Evolutionary conservation across 2,888 invertebrate genomes (phyloP), one percentile per base, ranked within the genome.

Genomic region (Branchellion lobata): DNA sequence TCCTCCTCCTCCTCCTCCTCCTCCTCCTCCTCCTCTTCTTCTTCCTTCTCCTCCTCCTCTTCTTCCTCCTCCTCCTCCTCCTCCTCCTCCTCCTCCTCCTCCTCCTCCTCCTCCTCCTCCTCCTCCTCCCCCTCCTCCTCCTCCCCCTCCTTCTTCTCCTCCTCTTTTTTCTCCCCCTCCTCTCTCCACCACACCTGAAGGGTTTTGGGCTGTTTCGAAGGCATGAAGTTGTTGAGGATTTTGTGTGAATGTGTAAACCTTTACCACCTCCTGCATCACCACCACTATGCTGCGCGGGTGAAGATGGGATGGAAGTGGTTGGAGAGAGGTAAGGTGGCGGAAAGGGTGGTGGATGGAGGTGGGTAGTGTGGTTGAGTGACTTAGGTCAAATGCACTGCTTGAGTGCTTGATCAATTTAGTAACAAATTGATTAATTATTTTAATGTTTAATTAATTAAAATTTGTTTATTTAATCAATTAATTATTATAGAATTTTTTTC

Each of bases 241-340:
- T 87, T 95, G 95, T 33, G 96, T 96, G 87, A 98, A 98, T 81
- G 97, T 96, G 87, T 94, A 98, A 14, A 98, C 97, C 90, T 97
- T 97, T 83, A 98, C 96, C 85, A 96, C 92, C 81, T 94, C 93
- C 87, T 96, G 96, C 85, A 95, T 90, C 82, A 96, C 93, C 82
- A 96, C 96, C 83, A 98, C 96, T 88, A 98, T 97, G 84, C 96
- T 89, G 47, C 5, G 5, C 8, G 57, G 21, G 8, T 29, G 31
- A 75, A 65, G n/a, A n/a, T n/a, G n/a, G n/a, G n/a, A n/a, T n/a
- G n/a, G n/a, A n/a, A n/a, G n/a, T n/a, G n/a, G n/a, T n/a, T n/a
- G n/a, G n/a, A n/a, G n/a, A n/a, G n/a, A n/a, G n/a, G n/a, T n/a
- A n/a, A n/a, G n/a, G n/a, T n/a, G n/a, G n/a, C n/a, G n/a, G n/a